Evolutionary conservation across 1,140 invertebrate species (phyloP).

Genomic region (Drosophila orosa): DNA sequence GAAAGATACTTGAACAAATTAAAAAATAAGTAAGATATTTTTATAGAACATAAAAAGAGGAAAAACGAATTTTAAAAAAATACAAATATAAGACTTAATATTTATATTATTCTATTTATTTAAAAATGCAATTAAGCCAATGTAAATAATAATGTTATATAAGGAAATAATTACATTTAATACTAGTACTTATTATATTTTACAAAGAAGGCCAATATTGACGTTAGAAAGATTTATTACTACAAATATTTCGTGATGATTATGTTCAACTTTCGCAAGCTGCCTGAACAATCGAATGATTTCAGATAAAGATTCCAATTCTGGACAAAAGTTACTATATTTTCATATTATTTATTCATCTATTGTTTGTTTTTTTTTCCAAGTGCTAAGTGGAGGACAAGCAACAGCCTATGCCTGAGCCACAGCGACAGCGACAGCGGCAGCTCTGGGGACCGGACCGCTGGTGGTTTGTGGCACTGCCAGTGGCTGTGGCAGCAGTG

Average conservation of each 20-base stretch:
- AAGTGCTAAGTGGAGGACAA: conserved; percentile 27
- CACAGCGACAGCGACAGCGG: conserved; percentile 41
- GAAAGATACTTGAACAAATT: not conserved
- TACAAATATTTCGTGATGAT: not conserved
- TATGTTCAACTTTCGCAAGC: not conserved
- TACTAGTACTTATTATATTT: too few relatives aligned
- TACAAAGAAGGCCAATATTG: too few relatives aligned
- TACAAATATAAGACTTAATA: not conserved
- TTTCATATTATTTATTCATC: not conserved
- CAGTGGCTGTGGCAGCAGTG: conserved; percentile 4
- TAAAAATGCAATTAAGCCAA: too few relatives aligned
- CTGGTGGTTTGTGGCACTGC: conserved; percentile 37
- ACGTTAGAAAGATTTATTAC: not conserved
- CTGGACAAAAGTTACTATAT: not conserved
- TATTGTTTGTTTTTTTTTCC: conserved; percentile 10
- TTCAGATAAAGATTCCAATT: too few relatives aligned
- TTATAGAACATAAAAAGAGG: accelerated
- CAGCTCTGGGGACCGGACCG: conserved; percentile 41
- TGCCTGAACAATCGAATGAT: too few relatives aligned
- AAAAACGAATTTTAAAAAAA: too few relatives aligned
- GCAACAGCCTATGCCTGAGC: conserved; percentile 43
- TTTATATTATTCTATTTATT: too few relatives aligned
- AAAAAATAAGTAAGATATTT: too few relatives aligned
- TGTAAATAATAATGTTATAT: too few relatives aligned
- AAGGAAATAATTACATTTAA: too few relatives aligned